Conservation (phyloP, 2,797 vertebrate genomes). For the Nyctalus aviator region DNA sequence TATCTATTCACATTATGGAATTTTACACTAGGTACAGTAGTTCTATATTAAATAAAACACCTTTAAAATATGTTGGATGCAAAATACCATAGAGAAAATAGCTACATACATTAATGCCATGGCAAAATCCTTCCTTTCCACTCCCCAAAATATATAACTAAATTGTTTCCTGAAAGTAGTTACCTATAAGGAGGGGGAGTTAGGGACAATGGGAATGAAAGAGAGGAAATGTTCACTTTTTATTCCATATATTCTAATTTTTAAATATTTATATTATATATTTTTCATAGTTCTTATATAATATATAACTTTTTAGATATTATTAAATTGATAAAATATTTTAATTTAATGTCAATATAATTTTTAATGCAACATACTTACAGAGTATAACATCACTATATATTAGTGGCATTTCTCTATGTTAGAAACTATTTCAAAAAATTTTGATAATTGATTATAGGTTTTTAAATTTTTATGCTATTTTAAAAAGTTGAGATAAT, state of each 20-base stretch:
- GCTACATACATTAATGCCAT: not conserved
- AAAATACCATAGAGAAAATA: conserved; percentile 26
- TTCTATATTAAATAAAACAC: not conserved
- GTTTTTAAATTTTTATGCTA: not conserved
- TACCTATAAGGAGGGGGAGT: not conserved
- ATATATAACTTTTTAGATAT: not conserved
- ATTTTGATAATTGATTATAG: not conserved
- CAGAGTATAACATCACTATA: not conserved
- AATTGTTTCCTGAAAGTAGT: not conserved
- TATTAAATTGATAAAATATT: not conserved
- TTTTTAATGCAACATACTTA: not conserved
- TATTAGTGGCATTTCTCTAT: not conserved
- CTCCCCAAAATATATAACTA: not conserved
- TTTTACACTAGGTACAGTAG: not conserved
- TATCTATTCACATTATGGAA: not conserved
- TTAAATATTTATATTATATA: not conserved
- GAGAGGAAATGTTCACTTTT: not conserved
- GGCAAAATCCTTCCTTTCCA: not conserved
- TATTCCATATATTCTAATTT: not conserved
- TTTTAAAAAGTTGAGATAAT: not conserved
- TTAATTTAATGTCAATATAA: not conserved
- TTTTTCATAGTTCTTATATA: not conserved
- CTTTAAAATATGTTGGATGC: not conserved
- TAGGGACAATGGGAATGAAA: not conserved
- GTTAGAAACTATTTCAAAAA: not conserved